phyloP scores from a whole-genome alignment of 2,113 vertebrate species.

The Rhinopomastus cyanomelas region DNA sequence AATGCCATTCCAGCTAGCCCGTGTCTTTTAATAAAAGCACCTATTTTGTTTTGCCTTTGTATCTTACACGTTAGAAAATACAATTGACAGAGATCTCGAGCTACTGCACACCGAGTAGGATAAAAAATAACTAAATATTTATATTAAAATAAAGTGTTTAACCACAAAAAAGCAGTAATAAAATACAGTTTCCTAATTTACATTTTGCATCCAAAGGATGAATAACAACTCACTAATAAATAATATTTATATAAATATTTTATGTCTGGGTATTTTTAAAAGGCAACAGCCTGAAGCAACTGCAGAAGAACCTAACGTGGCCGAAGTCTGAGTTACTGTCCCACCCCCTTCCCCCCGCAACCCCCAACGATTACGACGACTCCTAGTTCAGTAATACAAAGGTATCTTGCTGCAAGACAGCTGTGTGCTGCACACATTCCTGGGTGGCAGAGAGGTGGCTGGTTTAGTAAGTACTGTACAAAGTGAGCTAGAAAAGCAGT shows the following conservation, averaged over 20 bases:
- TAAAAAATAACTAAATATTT: slow-evolving; percentile 80
- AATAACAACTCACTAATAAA: slow-evolving; percentile 84
- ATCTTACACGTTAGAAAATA: slow-evolving; percentile 64
- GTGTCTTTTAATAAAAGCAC: slow-evolving; percentile 68
- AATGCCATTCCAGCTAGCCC: slow-evolving; percentile 68
- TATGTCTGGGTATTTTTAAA: slow-evolving; percentile 73
- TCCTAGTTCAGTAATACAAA: slow-evolving; percentile 43
- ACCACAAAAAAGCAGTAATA: slow-evolving; percentile 86
- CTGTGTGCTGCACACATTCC: slow-evolving; percentile 53
- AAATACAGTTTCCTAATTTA: slow-evolving; percentile 84
- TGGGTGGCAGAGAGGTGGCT: slow-evolving; percentile 60
- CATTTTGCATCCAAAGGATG: slow-evolving; percentile 83
- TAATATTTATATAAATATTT: slow-evolving; percentile 86
- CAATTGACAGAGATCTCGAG: slow-evolving; percentile 56
- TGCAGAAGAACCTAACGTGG: slow-evolving; percentile 67
- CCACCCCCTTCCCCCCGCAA: background rate
- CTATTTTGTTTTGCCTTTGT: slow-evolving; percentile 53
- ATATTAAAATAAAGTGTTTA: slow-evolving; percentile 83
- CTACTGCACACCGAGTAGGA: slow-evolving; percentile 72
- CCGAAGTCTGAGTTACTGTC: slow-evolving; percentile 34
- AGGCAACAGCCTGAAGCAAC: slow-evolving; percentile 76
- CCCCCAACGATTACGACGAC: background rate
- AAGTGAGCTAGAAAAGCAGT: slow-evolving; percentile 57
- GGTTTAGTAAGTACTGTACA: slow-evolving; percentile 28
- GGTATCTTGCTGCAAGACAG: slow-evolving; percentile 58